Evolutionary conservation across 2,888 invertebrate species (phyloP).

Genomic region (Xestia sexstrigata): DNA sequence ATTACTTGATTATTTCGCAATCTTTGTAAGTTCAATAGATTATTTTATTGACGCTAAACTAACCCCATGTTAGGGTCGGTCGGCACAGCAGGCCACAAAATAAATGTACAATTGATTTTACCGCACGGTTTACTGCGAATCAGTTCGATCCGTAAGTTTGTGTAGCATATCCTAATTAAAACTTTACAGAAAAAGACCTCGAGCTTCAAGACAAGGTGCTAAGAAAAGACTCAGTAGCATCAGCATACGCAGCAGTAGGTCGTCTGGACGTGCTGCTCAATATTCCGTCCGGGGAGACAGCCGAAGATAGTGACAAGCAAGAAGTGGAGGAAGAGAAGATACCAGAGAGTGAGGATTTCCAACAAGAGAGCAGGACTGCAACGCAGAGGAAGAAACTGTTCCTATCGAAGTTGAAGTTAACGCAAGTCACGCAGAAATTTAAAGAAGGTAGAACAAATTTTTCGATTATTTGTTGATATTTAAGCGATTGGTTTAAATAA

Average conservation of each 20-base stretch:
- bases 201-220: slow-evolving; percentile 91
- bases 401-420: slow-evolving; percentile 90
- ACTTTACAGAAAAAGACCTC: slow-evolving; percentile 88
- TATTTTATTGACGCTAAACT: not conserved
- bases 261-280: slow-evolving; percentile 76
- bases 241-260: slow-evolving; percentile 85
- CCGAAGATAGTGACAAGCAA: slow-evolving; percentile 69
- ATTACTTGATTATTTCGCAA: not conserved
- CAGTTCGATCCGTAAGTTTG: not conserved
- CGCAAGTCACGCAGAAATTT: slow-evolving; percentile 87
- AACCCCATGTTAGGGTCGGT: not conserved
- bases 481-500: not conserved
- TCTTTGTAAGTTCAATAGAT: not conserved
- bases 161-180: not conserved
- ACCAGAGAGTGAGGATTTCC: slow-evolving; percentile 11
- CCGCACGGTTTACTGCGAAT: not conserved
- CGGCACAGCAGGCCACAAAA: not conserved
- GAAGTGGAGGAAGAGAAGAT: slow-evolving; percentile 3
- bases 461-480: not conserved
- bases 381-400: slow-evolving; percentile 91
- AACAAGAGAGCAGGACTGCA: slow-evolving; percentile 64
- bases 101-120: not conserved
- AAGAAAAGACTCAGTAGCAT: slow-evolving; percentile 87
- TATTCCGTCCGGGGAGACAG: slow-evolving; percentile 71
- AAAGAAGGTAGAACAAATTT: slow-evolving; percentile 89